phyloP scores from a whole-genome alignment of 2,797 vertebrate species.

The Acanthurus leucopareius region DNA sequence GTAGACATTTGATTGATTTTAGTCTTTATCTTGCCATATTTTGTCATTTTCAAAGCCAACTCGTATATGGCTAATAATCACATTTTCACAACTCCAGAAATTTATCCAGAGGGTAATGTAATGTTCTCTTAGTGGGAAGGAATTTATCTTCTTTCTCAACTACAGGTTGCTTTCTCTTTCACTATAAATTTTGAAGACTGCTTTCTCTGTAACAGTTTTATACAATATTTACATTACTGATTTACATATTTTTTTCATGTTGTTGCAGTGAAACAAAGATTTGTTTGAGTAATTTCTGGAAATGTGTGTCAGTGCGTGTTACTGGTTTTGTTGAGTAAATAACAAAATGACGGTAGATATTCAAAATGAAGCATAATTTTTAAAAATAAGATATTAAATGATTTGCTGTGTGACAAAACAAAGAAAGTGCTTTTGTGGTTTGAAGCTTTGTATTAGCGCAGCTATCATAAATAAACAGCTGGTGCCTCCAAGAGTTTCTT shows the following conservation, averaged over 20 bases:
- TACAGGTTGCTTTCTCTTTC: background rate
- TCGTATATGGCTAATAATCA: background rate
- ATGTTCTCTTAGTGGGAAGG: background rate
- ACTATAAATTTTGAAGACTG: background rate
- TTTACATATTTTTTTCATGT: background rate
- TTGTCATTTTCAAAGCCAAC: background rate
- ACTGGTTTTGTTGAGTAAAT: background rate
- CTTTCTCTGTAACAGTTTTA: background rate
- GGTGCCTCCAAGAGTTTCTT: constrained; percentile 10
- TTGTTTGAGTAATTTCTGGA: constrained; percentile 19
- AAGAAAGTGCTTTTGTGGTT: constrained; percentile 14
- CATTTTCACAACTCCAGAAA: background rate
- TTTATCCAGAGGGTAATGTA: no score
- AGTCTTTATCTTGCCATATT: background rate
- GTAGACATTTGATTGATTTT: background rate
- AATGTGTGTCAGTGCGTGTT: background rate
- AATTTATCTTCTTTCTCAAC: background rate
- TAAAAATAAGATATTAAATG: constrained; percentile 8
- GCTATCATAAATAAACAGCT: constrained; percentile 27
- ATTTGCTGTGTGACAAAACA: constrained; percentile 16
- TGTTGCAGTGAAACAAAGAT: constrained; percentile 11
- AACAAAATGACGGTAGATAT: background rate
- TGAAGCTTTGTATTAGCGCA: constrained; percentile 8
- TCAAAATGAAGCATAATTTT: background rate
- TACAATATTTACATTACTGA: background rate